Conservation (phyloP, 2,113 vertebrate genomes). For the Notothenia rossii region DNA sequence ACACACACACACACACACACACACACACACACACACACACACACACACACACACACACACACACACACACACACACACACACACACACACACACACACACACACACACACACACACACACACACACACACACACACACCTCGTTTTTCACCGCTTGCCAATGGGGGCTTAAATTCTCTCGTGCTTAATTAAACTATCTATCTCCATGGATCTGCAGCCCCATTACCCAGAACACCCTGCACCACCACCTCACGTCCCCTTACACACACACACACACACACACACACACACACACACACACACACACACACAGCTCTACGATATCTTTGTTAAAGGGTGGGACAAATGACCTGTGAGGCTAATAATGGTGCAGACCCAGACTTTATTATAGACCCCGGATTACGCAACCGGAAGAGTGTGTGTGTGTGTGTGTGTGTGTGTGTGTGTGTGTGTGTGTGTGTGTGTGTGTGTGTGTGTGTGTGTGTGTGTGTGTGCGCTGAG, state of each 20-base stretch:
- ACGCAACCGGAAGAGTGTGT: not conserved
- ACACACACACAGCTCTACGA: constrained; percentile 14
- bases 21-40: constrained; percentile 2
- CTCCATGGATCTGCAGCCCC: constrained; percentile 62
- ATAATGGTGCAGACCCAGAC: constrained; percentile 43
- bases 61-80: constrained; percentile 6
- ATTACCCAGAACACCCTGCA: constrained; percentile 67
- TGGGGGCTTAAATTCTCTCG: constrained; percentile 73
- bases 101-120: not conserved
- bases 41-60: constrained; percentile 4
- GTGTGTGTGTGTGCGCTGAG: too few species aligned
- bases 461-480: not conserved
- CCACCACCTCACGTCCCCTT: not conserved
- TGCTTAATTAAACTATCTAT: constrained; percentile 77
- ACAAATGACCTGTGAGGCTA: constrained; percentile 49
- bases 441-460: not conserved
- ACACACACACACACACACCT: constrained; percentile 10
- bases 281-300: too few species aligned
- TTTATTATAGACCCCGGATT: constrained; percentile 31
- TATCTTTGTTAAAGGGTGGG: constrained; percentile 53
- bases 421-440: not conserved
- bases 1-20: not conserved
- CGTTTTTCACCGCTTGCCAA: constrained; percentile 64
- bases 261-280: too few species aligned
- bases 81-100: constrained; percentile 4